Conservation (phyloP, 2,888 invertebrate species). For the Muschampia staudingeri region DNA sequence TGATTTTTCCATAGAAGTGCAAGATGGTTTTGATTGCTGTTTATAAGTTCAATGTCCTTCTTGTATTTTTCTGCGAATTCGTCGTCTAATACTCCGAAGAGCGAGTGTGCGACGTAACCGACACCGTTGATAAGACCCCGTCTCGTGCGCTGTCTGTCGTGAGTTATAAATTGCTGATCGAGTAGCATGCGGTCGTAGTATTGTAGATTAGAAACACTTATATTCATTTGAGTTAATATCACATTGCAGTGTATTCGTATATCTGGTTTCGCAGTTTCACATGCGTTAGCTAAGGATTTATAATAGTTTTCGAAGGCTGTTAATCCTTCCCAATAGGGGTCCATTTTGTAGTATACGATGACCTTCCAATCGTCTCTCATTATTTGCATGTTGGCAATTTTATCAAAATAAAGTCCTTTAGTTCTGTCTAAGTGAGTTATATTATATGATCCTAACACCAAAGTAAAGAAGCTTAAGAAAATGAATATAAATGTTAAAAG, state of each 20-base stretch:
- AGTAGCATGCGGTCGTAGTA: neutral
- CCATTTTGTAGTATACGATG: neutral
- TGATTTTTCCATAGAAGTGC: neutral
- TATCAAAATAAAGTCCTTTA: neutral
- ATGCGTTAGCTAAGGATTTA: neutral
- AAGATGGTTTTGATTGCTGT: neutral
- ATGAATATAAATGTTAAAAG: neutral
- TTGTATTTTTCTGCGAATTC: neutral
- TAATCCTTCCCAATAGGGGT: neutral
- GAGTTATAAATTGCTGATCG: neutral
- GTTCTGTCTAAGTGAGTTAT: neutral
- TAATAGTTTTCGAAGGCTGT: neutral
- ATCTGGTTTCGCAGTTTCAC: neutral
- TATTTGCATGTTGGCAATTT: neutral
- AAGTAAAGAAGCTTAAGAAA: neutral
- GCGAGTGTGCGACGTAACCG: neutral
- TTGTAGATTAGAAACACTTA: neutral
- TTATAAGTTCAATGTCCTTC: neutral
- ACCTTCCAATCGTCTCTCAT: neutral
- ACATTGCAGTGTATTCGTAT: neutral
- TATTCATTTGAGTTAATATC: neutral
- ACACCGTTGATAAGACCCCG: neutral
- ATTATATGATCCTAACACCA: neutral
- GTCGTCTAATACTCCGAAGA: neutral
- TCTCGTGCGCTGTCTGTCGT: neutral